These are phyloP conservation scores for Arenaria interpres DNA, from an alignment of 2,113 vertebrate genomes.

Conservation along the genomic window DNA sequence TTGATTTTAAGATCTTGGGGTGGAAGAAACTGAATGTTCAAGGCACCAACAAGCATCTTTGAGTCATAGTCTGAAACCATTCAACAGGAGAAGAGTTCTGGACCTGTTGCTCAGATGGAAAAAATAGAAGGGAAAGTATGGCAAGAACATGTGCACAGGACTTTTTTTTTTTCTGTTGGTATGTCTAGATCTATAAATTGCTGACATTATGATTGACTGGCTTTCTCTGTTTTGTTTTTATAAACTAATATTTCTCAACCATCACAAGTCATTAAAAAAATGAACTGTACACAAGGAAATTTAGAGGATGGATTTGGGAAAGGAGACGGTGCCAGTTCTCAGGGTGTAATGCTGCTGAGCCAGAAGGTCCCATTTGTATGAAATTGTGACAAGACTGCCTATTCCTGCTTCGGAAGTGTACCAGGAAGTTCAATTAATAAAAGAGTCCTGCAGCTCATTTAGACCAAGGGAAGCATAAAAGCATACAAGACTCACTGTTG, in stretches of 20 bases:
- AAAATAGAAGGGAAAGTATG: not conserved
- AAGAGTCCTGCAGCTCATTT: not conserved
- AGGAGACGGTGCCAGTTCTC: not conserved
- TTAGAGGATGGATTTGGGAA: not conserved
- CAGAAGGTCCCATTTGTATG: not conserved
- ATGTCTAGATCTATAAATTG: not conserved
- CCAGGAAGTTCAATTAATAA: not conserved
- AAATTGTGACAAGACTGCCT: not conserved
- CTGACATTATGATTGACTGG: not conserved
- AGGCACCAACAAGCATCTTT: not conserved
- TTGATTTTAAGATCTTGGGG: not conserved
- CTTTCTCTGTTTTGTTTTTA: not conserved
- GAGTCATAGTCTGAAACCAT: not conserved
- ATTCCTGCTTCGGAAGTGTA: not conserved
- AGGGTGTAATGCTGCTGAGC: not conserved
- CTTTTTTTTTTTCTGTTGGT: not conserved
- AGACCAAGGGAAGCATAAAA: not conserved
- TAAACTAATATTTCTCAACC: not conserved
- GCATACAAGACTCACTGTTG: not conserved
- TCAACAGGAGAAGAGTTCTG: not conserved
- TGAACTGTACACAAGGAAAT: not conserved
- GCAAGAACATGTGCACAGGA: fast-evolving
- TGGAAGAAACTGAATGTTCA: not conserved
- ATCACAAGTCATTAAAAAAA: not conserved
- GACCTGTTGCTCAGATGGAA: not conserved